phyloP scores from a whole-genome alignment of 1,140 invertebrate species.

The Trichonephila clavipes region DNA sequence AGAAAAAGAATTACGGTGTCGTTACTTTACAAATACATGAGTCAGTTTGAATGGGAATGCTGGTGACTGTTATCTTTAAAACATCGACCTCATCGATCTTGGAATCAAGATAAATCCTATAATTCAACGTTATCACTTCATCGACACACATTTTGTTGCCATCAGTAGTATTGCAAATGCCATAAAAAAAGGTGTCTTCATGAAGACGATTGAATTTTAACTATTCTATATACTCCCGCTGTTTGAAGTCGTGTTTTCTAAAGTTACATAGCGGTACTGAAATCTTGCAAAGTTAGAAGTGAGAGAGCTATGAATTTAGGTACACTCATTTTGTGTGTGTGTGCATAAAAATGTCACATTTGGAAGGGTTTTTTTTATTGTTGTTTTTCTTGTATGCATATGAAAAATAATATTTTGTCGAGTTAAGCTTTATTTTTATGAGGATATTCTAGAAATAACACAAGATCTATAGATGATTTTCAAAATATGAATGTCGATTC shows the following conservation, averaged over 20 bases:
- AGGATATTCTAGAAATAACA: no score
- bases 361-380: no score
- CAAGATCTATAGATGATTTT: no score
- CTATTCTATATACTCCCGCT: background rate
- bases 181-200: background rate
- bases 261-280: background rate
- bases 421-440: no score
- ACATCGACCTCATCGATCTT: background rate
- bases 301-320: background rate
- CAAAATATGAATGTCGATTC: no score
- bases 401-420: no score
- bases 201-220: background rate
- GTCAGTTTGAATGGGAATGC: background rate
- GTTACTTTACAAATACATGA: slow-evolving; percentile 25
- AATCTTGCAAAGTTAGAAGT: background rate
- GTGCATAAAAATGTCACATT: no score
- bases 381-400: no score
- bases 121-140: slow-evolving; percentile 62
- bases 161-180: background rate
- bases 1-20: slow-evolving; percentile 26
- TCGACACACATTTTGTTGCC: slow-evolving; percentile 13
- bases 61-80: background rate
- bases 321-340: background rate
- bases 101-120: slow-evolving; percentile 28
- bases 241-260: background rate